These are phyloP conservation scores for Eremobia ochroleuca DNA, from an alignment of 2,888 invertebrate species.

Conservation along the genomic window DNA sequence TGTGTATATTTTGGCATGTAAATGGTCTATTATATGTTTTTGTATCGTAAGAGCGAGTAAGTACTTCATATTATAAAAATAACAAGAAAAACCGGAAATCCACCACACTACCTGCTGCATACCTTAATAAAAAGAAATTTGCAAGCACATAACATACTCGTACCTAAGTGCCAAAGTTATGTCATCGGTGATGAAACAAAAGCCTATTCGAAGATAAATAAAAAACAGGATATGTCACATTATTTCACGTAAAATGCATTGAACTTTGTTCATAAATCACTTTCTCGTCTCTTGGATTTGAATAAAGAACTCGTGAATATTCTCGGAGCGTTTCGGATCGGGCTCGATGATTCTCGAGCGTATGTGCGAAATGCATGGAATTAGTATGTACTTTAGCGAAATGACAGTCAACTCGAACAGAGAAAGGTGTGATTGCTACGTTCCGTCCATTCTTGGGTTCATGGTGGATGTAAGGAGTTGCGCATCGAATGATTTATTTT, in stretches of 20 bases:
- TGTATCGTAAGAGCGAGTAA: background rate
- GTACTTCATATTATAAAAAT: background rate
- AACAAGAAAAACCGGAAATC: constrained; percentile 35
- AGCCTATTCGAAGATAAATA: constrained; percentile 65
- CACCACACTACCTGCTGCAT: constrained; percentile 23
- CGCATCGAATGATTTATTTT: constrained; percentile 40
- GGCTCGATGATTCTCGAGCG: constrained; percentile 67
- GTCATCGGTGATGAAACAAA: constrained; percentile 65
- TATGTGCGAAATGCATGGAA: constrained; percentile 55
- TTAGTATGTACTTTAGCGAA: constrained; percentile 46
- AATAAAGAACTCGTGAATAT: constrained; percentile 81
- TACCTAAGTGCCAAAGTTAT: constrained; percentile 53
- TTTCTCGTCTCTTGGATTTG: constrained; percentile 81
- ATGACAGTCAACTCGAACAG: constrained; percentile 58
- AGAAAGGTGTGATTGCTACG: constrained; percentile 57
- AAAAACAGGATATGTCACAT: constrained; percentile 69
- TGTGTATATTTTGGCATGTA: constrained; percentile 8
- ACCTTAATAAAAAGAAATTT: constrained; percentile 58
- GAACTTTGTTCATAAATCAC: constrained; percentile 74
- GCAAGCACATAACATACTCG: constrained; percentile 44
- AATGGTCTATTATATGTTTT: background rate
- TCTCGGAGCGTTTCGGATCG: constrained; percentile 72
- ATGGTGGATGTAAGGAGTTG: constrained; percentile 19
- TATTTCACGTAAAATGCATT: constrained; percentile 64
- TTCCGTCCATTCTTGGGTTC: constrained; percentile 28